Percentiles rank a stretch among this genome's conserved stretches.
Evolutionary conservation across 1,140 invertebrate species (phyloP).

Genomic region (Venustaconcha ellipsiformis): DNA sequence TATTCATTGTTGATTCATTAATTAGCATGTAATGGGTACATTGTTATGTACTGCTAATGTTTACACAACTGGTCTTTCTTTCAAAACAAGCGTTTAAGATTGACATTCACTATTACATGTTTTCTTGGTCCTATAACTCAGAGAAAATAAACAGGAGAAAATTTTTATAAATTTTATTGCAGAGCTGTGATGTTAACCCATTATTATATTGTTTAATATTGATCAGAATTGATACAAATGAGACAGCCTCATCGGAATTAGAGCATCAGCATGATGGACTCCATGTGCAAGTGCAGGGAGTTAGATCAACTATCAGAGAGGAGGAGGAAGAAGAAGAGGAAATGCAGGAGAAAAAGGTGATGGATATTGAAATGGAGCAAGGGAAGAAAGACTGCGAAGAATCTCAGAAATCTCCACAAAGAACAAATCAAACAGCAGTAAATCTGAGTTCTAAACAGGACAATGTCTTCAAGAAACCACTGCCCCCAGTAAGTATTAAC

Average conservation of each 20-base stretch:
- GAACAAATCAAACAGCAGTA: background rate
- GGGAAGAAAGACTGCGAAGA: background rate
- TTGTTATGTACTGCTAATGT: no score
- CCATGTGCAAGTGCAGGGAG: slow-evolving; percentile 11
- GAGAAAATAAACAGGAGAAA: background rate
- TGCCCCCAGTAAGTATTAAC: no score
- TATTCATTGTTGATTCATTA: no score
- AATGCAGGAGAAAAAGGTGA: slow-evolving; percentile 1
- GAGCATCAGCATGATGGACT: slow-evolving; percentile 42
- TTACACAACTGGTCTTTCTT: no score
- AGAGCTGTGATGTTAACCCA: background rate
- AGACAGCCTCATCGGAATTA: slow-evolving; percentile 36
- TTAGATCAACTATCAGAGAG: slow-evolving; percentile 59
- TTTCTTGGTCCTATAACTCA: no score
- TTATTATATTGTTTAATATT: slow-evolving; percentile 4
- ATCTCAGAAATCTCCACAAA: background rate
- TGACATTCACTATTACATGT: no score
- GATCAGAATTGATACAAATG: slow-evolving; percentile 44
- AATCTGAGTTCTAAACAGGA: no score
- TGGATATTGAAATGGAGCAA: background rate
- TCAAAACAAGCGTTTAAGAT: no score
- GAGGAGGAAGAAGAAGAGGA: slow-evolving; percentile 48
- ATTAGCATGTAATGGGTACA: no score
- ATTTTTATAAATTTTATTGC: background rate
- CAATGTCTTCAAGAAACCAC: no score